Evolutionary conservation across 2,113 vertebrate species (phyloP), one percentile per base, ranked within the genome.

Genomic region (Nibea coibor): DNA sequence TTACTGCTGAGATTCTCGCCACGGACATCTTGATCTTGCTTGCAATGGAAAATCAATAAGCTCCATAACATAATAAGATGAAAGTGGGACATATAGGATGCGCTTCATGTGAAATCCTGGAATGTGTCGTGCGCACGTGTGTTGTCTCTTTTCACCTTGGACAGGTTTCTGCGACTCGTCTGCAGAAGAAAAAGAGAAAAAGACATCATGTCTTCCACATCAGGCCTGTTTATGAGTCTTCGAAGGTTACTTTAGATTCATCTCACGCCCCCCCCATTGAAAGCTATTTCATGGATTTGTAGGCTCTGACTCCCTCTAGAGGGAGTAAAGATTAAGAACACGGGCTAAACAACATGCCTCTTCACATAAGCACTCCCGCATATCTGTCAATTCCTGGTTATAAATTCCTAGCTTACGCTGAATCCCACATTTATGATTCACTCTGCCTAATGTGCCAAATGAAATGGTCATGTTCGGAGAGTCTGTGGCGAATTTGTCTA

Each of bases 251-350:
- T 80, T 64, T 7, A 66, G 8, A 83, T 83, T 86, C 61, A 24
- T 0, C 61, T 75, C 78, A 66, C 45, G 45, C n/a, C 50, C 59
- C 50, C 59, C 39, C 1, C 10, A 35, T 19, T 50, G 24, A 62
- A 78, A 68, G 24, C 15, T 45, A 31, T 70, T 51, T 75, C 8
- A 82, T 53, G 19, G 54, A 89, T 74, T 78, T 75, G 80, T 75
- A 80, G 71, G 51, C 77, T 91, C 71, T 92, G 35, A 74, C 90
- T 82, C 92, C 91, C 91, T 59, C 92, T 92, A 92, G 89, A 88
- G 93, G 90, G 15, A 61, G 31, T 12, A 3, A 51, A 6, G 16
- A 20, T 64, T 20, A 80, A 85, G 58, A 80, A 16, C 82, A 45
- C 9, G 20, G 0, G 7, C 61, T 50, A 62, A 77, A 47, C 39